Evolutionary conservation across 2,113 vertebrate genomes (phyloP).

Genomic region (Triplophysa rosa): DNA sequence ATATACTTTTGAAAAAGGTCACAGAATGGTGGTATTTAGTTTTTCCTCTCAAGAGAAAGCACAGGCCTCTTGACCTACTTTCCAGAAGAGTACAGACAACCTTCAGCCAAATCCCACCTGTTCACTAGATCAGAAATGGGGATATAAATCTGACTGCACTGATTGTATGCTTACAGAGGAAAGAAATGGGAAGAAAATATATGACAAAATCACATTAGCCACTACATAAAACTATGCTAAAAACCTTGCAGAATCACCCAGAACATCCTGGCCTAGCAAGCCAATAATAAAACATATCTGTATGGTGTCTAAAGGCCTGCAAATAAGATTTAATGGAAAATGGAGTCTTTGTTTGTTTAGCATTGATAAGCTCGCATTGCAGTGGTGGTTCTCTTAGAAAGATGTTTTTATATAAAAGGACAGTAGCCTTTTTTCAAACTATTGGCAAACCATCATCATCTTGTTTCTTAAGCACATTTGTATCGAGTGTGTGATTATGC

Average conservation of each 20-base stretch:
- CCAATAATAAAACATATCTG: too few relatives aligned
- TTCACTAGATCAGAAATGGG: conserved; percentile 8
- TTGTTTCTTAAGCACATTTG: not conserved
- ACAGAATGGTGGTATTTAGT: conserved; percentile 62
- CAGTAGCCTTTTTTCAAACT: not conserved
- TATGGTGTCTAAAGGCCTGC: too few relatives aligned
- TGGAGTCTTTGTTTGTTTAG: not conserved
- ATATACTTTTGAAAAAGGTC: conserved; percentile 53
- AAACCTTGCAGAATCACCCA: too few relatives aligned
- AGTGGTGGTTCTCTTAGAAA: too few relatives aligned
- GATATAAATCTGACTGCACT: conserved; percentile 7
- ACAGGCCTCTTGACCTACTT: conserved; percentile 69
- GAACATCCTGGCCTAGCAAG: too few relatives aligned
- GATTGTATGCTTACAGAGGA: not conserved
- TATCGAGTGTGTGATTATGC: not conserved
- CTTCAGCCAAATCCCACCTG: conserved; percentile 28
- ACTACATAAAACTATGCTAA: not conserved
- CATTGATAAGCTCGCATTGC: not conserved
- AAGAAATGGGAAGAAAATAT: not conserved
- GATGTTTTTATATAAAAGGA: not conserved
- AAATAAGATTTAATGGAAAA: too few relatives aligned
- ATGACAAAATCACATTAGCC: not conserved
- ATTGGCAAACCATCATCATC: not conserved
- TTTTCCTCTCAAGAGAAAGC: conserved; percentile 60
- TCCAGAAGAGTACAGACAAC: conserved; percentile 2